Percentiles rank a stretch among this genome's conserved stretches.
Evolutionary conservation across 2,888 invertebrate species (phyloP).

Genomic region (Lasioglossum villosulum): DNA sequence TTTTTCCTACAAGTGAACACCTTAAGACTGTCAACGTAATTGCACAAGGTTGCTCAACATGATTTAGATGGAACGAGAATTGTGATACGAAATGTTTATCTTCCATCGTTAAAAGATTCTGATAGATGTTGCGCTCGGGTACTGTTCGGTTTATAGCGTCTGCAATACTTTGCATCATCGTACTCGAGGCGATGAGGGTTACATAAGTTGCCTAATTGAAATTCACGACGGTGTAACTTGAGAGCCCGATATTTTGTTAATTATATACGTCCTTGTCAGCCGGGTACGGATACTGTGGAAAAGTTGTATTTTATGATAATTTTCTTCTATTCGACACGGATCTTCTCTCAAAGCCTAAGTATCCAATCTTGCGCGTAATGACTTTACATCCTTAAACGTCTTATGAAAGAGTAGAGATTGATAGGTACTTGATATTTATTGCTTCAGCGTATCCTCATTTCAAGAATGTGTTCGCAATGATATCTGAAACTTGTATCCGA

Average conservation of each 20-base stretch:
- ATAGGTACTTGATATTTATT: conserved; percentile 25
- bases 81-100: conserved; percentile 8
- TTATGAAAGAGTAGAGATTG: conserved; percentile 6
- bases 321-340: not conserved
- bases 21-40: not conserved
- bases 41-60: not conserved
- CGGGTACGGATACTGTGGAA: not conserved
- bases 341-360: not conserved
- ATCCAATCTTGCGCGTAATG: not conserved
- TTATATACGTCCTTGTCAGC: conserved; percentile 15
- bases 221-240: conserved; percentile 43
- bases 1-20: not conserved
- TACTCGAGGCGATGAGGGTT: conserved; percentile 64
- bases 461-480: not conserved
- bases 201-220: conserved; percentile 62
- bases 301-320: not conserved
- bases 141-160: not conserved
- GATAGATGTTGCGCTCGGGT: not conserved
- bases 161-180: conserved; percentile 68
- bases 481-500: not conserved
- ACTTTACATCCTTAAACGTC: not conserved
- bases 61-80: not conserved
- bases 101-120: not conserved
- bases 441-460: conserved; percentile 2
- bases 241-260: conserved; percentile 35